phyloP scores from a whole-genome alignment of 1,140 invertebrate genomes.

The Philotrypesis tridentata region DNA sequence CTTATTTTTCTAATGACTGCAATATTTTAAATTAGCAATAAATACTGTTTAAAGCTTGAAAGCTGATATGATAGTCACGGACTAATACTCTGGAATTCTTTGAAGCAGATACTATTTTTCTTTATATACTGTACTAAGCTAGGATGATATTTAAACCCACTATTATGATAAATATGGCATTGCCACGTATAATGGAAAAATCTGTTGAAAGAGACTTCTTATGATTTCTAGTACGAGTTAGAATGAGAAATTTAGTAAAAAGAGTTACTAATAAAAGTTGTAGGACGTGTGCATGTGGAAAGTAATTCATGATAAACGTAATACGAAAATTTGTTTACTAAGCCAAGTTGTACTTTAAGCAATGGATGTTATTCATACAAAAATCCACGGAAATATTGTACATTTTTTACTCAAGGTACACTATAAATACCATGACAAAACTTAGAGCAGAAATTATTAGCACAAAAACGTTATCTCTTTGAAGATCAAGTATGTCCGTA shows the following conservation, averaged over 20 bases:
- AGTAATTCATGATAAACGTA: neutral
- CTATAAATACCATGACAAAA: conserved; percentile 58
- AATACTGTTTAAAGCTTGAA: neutral
- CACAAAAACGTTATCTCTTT: conserved; percentile 6
- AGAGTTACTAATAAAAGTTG: conserved; percentile 26
- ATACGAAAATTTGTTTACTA: conserved; percentile 9
- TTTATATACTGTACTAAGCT: conserved; percentile 15
- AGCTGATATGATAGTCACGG: neutral
- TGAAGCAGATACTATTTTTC: conserved; percentile 36
- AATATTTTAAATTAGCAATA: conserved; percentile 8
- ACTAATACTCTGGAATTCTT: conserved; percentile 26
- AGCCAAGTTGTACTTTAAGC: conserved; percentile 61
- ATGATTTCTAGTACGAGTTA: conserved; percentile 9
- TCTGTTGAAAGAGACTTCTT: neutral
- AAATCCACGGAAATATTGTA: conserved; percentile 62
- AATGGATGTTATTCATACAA: conserved; percentile 71
- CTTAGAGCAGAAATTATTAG: neutral
- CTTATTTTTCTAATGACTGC: neutral
- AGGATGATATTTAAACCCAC: conserved; percentile 18
- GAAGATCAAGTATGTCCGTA: neutral
- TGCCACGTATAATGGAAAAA: conserved; percentile 22
- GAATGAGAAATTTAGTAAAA: neutral
- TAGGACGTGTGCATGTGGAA: neutral
- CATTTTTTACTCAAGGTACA: conserved; percentile 66
- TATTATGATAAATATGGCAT: conserved; percentile 11